These are phyloP conservation scores for Momotus momota DNA, from an alignment of 2,797 vertebrate species.

Conservation along the genomic window DNA sequence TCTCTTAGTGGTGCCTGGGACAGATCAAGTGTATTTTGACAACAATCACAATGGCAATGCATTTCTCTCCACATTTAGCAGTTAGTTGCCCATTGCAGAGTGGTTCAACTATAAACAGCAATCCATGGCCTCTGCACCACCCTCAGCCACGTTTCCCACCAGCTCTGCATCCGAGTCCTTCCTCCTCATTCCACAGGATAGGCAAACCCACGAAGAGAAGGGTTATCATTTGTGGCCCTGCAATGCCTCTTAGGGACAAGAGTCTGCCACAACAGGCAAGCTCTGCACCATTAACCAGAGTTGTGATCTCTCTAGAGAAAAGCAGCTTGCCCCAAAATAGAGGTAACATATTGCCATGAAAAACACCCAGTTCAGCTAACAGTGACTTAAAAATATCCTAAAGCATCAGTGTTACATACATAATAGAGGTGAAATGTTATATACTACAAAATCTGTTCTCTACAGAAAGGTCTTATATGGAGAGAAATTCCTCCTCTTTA, in stretches of 20 bases:
- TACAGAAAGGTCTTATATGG: background rate
- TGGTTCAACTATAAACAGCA: background rate
- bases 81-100: background rate
- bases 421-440: background rate
- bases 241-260: slow-evolving; percentile 35
- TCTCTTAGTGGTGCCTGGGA: background rate
- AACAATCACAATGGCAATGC: background rate
- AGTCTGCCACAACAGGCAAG: background rate
- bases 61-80: background rate
- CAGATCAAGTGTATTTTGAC: background rate
- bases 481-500: background rate
- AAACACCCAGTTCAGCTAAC: background rate
- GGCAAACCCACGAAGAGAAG: background rate
- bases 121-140: fast-evolving
- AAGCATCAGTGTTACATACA: background rate
- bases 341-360: background rate
- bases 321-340: background rate
- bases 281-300: background rate
- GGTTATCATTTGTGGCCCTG: background rate
- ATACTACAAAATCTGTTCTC: background rate
- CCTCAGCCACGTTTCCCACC: background rate
- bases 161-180: background rate
- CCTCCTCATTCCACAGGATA: background rate
- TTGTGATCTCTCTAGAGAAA: background rate
- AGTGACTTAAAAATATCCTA: background rate